phyloP scores from a whole-genome alignment of 2,113 vertebrate genomes.

The Papio anubis region DNA sequence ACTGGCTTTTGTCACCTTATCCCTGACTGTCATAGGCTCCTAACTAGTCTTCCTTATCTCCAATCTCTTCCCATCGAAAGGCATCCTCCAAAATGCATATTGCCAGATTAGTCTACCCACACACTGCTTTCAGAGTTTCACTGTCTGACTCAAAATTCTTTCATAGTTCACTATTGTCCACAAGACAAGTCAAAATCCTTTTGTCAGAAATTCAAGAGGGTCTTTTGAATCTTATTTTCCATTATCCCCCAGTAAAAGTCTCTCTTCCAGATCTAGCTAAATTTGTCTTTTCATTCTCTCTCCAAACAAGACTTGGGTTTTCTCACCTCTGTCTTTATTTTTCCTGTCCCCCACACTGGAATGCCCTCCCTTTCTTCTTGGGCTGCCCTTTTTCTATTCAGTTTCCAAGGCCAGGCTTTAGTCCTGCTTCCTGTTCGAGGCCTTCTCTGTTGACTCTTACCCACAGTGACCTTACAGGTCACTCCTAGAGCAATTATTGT shows the following conservation, averaged over 20 bases:
- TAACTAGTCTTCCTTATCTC: background rate
- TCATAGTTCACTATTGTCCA: background rate
- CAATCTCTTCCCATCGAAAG: background rate
- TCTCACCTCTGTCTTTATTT: background rate
- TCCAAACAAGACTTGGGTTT: background rate
- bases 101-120: background rate
- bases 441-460: background rate
- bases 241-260: background rate
- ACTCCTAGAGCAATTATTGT: background rate
- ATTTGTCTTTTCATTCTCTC: background rate
- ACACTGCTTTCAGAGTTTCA: background rate
- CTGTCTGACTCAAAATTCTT: background rate
- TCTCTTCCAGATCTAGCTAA: background rate
- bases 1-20: conserved; percentile 17
- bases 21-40: background rate
- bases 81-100: background rate
- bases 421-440: conserved; percentile 2
- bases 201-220: conserved; percentile 35
- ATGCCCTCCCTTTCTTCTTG: background rate
- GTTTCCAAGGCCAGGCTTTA: conserved; percentile 19
- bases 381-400: background rate
- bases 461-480: background rate
- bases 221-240: conserved; percentile 31
- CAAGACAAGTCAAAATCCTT: conserved; percentile 24
- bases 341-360: background rate